phyloP scores from a whole-genome alignment of 2,888 invertebrate genomes.

The Eupithecia abbreviata region DNA sequence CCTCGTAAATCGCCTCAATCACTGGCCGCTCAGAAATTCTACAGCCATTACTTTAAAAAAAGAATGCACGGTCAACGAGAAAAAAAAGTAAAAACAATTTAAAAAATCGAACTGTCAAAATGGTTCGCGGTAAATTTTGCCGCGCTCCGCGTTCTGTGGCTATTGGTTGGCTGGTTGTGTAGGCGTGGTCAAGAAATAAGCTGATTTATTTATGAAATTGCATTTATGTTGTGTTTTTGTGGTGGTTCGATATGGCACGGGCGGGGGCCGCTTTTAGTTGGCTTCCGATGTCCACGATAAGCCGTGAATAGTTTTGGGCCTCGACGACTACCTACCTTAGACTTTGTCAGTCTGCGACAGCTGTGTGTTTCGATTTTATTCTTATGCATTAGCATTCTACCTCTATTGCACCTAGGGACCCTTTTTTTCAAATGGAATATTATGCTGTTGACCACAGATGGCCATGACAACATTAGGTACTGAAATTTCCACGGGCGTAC shows the following conservation, averaged over 20 bases:
- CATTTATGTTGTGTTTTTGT: constrained; percentile 69
- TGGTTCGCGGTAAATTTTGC: constrained; percentile 78
- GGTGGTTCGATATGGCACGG: constrained; percentile 56
- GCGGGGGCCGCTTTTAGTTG: constrained; percentile 66
- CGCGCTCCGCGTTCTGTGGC: constrained; percentile 57
- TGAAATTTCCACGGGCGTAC: background rate
- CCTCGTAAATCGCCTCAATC: constrained; percentile 75
- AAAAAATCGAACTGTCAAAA: constrained; percentile 77
- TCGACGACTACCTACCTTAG: background rate
- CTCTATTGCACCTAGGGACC: background rate
- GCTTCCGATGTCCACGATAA: constrained; percentile 50
- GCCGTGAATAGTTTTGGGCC: constrained; percentile 43
- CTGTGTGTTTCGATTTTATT: constrained; percentile 13
- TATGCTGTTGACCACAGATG: too few relatives aligned
- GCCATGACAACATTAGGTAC: too few relatives aligned
- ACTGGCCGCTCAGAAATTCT: constrained; percentile 68
- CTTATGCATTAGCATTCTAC: background rate
- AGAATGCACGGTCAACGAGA: constrained; percentile 58
- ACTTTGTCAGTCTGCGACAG: background rate
- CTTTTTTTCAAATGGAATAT: too few relatives aligned
- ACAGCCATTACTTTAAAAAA: constrained; percentile 68
- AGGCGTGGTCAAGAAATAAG: constrained; percentile 75
- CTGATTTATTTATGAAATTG: constrained; percentile 78
- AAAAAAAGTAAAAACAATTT: constrained; percentile 58
- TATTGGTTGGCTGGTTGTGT: constrained; percentile 63